A percentile compares a stretch with the other conserved stretches of the same genome.
Evolutionary conservation across 2,113 vertebrate genomes (phyloP).

Genomic region (Theristicus caerulescens): DNA sequence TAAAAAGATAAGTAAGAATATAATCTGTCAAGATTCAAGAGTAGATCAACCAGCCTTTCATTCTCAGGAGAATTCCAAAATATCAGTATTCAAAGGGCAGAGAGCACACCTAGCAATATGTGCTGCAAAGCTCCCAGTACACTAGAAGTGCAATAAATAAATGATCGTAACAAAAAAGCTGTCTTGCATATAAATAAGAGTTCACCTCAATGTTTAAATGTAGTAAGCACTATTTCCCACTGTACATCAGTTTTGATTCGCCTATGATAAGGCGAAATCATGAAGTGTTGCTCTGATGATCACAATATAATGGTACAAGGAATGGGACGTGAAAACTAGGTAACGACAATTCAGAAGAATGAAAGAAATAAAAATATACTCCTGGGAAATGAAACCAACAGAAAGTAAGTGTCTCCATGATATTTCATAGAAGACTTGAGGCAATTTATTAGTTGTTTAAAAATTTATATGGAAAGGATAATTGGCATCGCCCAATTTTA

Average conservation of each 20-base stretch:
- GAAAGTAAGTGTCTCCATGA: background rate
- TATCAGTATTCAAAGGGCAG: background rate
- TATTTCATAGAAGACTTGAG: background rate
- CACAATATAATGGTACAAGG: background rate
- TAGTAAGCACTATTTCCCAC: background rate
- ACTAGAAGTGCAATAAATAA: slow-evolving; percentile 17
- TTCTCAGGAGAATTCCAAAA: background rate
- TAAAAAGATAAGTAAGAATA: background rate
- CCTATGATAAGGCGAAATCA: background rate
- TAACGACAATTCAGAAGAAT: background rate
- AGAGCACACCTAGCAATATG: background rate
- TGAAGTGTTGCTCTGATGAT: background rate
- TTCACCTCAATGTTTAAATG: slow-evolving; percentile 21
- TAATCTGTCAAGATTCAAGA: background rate
- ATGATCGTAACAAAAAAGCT: slow-evolving; percentile 28
- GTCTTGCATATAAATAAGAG: background rate
- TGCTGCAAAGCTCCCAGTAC: background rate
- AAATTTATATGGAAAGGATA: background rate
- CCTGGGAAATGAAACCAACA: background rate
- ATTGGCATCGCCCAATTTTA: background rate
- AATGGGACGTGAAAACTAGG: background rate
- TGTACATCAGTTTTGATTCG: background rate
- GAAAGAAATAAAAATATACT: background rate
- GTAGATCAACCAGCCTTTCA: background rate
- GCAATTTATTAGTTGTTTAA: background rate